Base-by-base conservation (phyloP, 2,888 invertebrate genomes). In the Torymus auratus region DNA sequence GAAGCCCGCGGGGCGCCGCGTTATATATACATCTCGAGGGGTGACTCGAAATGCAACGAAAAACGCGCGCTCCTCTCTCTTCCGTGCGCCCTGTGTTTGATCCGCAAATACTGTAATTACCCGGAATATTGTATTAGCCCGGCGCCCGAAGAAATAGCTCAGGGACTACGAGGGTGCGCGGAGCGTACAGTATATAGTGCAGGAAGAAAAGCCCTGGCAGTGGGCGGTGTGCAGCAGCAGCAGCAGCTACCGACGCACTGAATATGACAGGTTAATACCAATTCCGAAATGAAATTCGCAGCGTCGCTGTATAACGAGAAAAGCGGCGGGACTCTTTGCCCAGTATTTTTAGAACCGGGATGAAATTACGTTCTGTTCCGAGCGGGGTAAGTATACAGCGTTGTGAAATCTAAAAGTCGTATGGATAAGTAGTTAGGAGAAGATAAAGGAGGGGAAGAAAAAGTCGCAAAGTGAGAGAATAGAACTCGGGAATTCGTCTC, bases 81-180 rank as follows among this genome's bases (percentile, higher is more conserved):
- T 28, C 7, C 28, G 28, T 28, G 28, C 12, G 86, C 88, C 89
- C 89, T 89, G 88, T 89, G 89, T 90, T 90, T 90, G 90, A 91
- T 91, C 89, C 89, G 89, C 90, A 90, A 90, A 91, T 90, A 89
- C 88, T 88, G 89, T 91, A 91, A 91, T 91, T 91, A 90, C 88
- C 89, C 88, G 85, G 89, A 90, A 90, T 90, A 91, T 90, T 91
- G 89, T 88, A 91, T 91, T 90, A 89, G 89, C 15, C 85, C 84
- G 85, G 61, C 68, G 77, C 50, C 17, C 50, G 10, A 17, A 70
- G 23, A 53, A 28, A 67, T 52, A 52, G 20, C 5, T 4, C 3
- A 67, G 65, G 64, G 50, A 50, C 28, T 28, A 3, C 28, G 28
- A 28, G 28, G 28, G 28, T 28, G 28, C 28, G 28, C 4, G 4